Evolutionary conservation across 2,888 invertebrate genomes (phyloP), one percentile per base, ranked within the genome.

Genomic region (Eubasilissa splendida): DNA sequence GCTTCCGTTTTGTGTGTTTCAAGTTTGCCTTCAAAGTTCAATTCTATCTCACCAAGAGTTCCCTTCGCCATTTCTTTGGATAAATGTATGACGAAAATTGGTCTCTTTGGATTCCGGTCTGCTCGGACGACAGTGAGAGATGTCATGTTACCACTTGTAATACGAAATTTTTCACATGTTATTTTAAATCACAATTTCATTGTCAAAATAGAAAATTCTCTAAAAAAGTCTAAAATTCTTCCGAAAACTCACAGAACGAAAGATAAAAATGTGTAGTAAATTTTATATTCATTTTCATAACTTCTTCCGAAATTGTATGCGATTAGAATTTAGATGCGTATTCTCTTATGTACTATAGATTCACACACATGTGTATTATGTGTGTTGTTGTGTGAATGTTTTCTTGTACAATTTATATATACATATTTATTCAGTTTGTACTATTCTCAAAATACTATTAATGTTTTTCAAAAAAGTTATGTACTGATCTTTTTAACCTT

Each of bases 1-100:
- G 94, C 95, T 83, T 94, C 93, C 0, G 93, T 92, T 4, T 89
- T 90, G 7, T 92, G 91, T 14, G 92, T 92, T 81, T 91, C 93
- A 84, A 96, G 88, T 77, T 90, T 91, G 0, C 95, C 95, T 80
- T 91, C 91, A 85, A 94, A 96, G 2, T 88, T 89, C 68, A 96
- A 91, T 83, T 92, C 91, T 14, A 96, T 85, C 84, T 92, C 90
- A 59, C 94, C 94, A 12, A 89, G 89, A 0, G 92, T 89, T 0
- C 91, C 92, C 71, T 91, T 89, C 4, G 91, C 89, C 4, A 94
- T 86, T 11, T 88, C 86, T 82, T 92, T 92, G 75, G 92, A 92
- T 4, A 95, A 87, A 74, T 91, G 89, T 2, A 95, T 89, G 0
- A 92, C 91, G 80, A 91, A 91, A 70, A 93, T 89, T 0, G 93